Evolutionary conservation across 2,113 vertebrate species (phyloP).

Genomic region (Heptranchias perlo): DNA sequence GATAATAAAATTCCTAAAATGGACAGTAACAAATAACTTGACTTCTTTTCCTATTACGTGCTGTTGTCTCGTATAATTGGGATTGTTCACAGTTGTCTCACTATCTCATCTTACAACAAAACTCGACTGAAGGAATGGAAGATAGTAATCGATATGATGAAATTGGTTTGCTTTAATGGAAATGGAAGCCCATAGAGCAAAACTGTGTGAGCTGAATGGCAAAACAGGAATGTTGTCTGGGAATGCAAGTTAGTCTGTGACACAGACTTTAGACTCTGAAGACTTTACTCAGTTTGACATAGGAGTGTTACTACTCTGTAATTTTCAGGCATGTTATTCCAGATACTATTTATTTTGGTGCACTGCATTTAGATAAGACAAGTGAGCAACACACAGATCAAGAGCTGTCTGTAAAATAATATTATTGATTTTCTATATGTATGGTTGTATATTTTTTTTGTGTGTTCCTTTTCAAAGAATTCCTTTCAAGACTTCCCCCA

Average conservation of each 20-base stretch:
- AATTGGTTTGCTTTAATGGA: neutral
- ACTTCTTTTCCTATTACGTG: neutral
- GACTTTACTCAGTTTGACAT: neutral
- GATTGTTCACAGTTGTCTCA: neutral
- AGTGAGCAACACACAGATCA: too few relatives aligned
- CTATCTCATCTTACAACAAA: neutral
- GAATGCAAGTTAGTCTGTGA: neutral
- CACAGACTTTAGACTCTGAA: too few relatives aligned
- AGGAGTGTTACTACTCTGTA: neutral
- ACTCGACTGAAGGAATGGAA: too few relatives aligned
- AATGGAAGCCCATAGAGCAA: neutral
- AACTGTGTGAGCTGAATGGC: neutral
- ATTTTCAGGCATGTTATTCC: neutral
- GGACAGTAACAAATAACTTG: neutral
- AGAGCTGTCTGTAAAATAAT: neutral
- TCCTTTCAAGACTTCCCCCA: too few relatives aligned
- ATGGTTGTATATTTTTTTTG: neutral
- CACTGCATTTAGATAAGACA: neutral
- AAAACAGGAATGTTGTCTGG: neutral
- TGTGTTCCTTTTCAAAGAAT: too few relatives aligned
- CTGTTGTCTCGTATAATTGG: neutral
- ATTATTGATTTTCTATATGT: neutral
- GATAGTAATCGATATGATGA: neutral
- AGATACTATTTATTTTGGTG: neutral
- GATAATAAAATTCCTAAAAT: neutral